Evolutionary conservation across 2,888 invertebrate species (phyloP), one percentile per base, ranked within the genome.

Genomic region (Spisula solida): DNA sequence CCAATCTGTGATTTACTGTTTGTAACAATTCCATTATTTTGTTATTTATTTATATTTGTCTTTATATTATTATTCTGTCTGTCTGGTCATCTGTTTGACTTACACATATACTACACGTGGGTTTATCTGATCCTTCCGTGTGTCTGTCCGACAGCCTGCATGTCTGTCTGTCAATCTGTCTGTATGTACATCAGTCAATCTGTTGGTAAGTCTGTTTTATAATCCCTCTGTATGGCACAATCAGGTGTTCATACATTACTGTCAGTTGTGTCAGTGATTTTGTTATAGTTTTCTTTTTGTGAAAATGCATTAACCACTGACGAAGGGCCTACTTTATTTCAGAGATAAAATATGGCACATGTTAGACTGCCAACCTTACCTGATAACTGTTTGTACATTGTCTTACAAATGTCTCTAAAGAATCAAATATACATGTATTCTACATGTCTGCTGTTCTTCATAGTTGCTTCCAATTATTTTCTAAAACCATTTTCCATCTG

Each of bases 21-120:
- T 70, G n/a, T 82, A 60, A 83, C 70, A 51, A 83, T 83, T 83
- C 83, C 83, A 83, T 83, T 83, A 41, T 20, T 48, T 51, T 70
- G 48, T 83, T 75, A 75, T 83, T 83, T 75, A 75, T 83, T 83
- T 83, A 83, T 83, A 51, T 47, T 75, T 75, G 75, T 75, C 12
- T 31, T 75, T 34, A 75, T 75, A 34, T 34, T 18, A 16, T 6
- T 34, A 18, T 75, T 31, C 31, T 75, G 75, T 75, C 75, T 75
- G 25, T n/a, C 41, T 41, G 41, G 41, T 8, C 8, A 8, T 41
- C 41, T 70, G 56, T 56, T 29, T 29, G 25, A 31, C 70, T 70
- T 31, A 29, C 31, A 70, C 25, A 70, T 70, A 29, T 8, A 25
- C 25, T 25, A 16, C 34, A 75, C 16, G 34, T 75, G 75, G 5